A percentile compares a stretch with the other conserved stretches of the same genome.
Evolutionary conservation across 2,888 invertebrate genomes (phyloP).

Genomic region (Chymomyza procnemis): DNA sequence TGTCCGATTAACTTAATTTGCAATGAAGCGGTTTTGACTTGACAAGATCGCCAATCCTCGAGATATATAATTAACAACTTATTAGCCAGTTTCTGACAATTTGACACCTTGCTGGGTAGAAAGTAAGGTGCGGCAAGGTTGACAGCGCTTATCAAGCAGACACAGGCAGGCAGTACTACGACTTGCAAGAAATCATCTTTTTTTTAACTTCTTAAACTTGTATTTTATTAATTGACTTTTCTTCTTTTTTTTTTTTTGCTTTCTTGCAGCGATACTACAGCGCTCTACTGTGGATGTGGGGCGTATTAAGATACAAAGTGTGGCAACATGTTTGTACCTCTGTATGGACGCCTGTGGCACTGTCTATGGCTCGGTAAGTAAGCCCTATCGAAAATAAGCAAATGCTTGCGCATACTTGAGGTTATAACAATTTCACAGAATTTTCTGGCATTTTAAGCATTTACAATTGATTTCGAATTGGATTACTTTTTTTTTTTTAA

Average conservation of each 20-base stretch:
- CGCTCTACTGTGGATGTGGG: conserved; percentile 86
- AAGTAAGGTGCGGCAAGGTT: neutral
- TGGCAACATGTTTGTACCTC: conserved; percentile 91
- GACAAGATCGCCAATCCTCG: conserved; percentile 30
- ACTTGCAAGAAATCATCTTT: neutral
- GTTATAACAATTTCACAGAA: neutral
- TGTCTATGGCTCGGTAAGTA: conserved; percentile 92
- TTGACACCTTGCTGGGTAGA: neutral
- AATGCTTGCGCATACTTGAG: neutral
- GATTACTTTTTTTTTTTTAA: neutral
- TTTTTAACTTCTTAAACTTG: neutral
- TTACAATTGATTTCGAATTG: neutral
- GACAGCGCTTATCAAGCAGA: neutral
- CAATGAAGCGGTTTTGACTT: no score
- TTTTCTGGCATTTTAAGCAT: neutral
- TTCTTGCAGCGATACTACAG: conserved; percentile 85
- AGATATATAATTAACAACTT: conserved; percentile 52
- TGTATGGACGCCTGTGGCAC: conserved; percentile 93
- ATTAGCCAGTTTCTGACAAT: neutral
- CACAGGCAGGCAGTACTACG: neutral
- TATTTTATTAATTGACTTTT: conserved; percentile 46
- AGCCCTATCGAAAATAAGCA: conserved; percentile 13
- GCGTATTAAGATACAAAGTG: conserved; percentile 92
- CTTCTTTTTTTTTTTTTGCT: neutral
- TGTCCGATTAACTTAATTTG: no score